A percentile compares a stretch with the other conserved stretches of the same genome.
Conservation (phyloP, 2,113 vertebrate genomes). For the Oncorhynchus keta region DNA sequence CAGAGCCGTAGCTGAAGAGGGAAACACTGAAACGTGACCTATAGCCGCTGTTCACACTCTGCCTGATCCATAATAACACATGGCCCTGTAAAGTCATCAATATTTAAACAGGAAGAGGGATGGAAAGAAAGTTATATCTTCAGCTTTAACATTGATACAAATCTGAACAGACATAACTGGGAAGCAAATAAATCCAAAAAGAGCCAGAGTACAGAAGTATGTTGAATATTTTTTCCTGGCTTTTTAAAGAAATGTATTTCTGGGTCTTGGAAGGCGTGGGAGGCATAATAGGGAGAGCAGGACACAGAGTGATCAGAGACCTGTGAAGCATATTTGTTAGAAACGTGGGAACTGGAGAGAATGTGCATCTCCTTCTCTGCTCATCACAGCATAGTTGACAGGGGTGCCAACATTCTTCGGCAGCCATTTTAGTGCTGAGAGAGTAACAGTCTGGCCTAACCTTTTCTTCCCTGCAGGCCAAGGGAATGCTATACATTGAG, state of each 20-base stretch:
- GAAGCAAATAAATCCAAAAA: not conserved
- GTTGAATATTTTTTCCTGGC: too few species aligned
- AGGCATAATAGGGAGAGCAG: not conserved
- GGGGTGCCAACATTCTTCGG: constrained; percentile 12
- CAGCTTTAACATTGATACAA: not conserved
- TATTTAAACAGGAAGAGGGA: too few species aligned
- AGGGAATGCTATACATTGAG: not conserved
- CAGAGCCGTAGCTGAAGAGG: not conserved
- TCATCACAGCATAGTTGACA: not conserved
- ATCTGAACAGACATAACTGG: not conserved
- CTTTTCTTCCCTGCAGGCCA: not conserved
- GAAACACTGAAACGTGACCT: not conserved
- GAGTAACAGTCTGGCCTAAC: not conserved
- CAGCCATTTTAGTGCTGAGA: constrained; percentile 1
- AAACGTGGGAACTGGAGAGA: not conserved
- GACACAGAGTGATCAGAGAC: not conserved
- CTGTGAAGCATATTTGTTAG: not conserved
- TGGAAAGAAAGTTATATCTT: not conserved
- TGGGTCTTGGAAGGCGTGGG: not conserved
- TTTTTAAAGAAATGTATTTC: not conserved
- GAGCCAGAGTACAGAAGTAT: not conserved
- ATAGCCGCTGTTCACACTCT: too few species aligned
- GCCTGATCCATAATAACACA: too few species aligned
- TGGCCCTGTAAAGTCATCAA: too few species aligned
- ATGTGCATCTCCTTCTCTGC: not conserved